phyloP scores from a whole-genome alignment of 2,113 vertebrate species.

The Rhinopomastus cyanomelas region DNA sequence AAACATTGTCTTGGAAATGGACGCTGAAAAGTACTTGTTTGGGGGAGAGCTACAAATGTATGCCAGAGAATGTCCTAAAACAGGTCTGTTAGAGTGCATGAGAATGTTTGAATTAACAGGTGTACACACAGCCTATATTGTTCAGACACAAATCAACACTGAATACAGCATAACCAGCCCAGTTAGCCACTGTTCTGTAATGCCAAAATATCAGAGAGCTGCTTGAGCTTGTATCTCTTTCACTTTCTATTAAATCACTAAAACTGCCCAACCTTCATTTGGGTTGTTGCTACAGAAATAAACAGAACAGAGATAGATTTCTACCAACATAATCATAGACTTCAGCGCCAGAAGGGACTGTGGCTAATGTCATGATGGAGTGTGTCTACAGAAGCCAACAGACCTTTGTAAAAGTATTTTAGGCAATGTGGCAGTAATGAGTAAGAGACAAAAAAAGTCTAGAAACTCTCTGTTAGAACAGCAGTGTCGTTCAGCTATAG shows the following conservation, averaged over 20 bases:
- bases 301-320: conserved; percentile 18
- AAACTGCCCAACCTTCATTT: conserved; percentile 5
- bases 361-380: conserved; percentile 1
- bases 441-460: neutral
- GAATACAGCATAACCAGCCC: neutral
- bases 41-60: neutral
- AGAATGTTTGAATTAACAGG: neutral
- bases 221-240: neutral
- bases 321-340: neutral
- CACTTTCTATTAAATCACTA: neutral
- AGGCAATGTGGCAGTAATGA: neutral
- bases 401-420: conserved; percentile 11
- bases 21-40: neutral
- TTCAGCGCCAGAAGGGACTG: neutral
- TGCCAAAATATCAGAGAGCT: neutral
- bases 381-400: neutral
- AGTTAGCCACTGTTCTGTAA: neutral
- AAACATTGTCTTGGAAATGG: neutral
- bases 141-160: neutral
- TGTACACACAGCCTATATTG: neutral
- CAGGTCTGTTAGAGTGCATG: neutral
- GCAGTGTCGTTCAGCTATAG: neutral
- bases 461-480: neutral
- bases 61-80: neutral
- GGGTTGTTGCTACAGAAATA: conserved; percentile 11